These are phyloP conservation scores for Phrynocephalus vlangalii DNA, from an alignment of 2,797 vertebrate species.

Conservation along the genomic window DNA sequence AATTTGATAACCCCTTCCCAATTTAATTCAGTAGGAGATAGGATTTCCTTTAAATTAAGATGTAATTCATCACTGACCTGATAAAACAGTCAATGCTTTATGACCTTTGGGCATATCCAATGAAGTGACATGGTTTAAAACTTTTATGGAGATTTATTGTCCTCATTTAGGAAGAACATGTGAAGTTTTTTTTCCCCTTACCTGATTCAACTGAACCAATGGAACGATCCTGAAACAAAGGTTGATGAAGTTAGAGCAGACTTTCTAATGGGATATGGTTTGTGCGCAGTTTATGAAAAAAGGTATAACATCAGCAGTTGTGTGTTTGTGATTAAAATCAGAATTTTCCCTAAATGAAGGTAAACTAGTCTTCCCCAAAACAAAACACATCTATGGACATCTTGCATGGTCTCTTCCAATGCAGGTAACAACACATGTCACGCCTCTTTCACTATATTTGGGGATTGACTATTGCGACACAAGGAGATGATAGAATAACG, in stretches of 20 bases:
- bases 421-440: too few relatives aligned
- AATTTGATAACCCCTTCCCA: slow-evolving; percentile 27
- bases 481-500: too few relatives aligned
- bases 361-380: slow-evolving; percentile 48
- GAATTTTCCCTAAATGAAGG: slow-evolving; percentile 60
- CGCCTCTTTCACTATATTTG: too few relatives aligned
- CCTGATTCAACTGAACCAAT: slow-evolving; percentile 61
- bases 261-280: slow-evolving; percentile 57
- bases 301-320: slow-evolving; percentile 58
- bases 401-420: background rate
- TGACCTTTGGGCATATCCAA: slow-evolving; percentile 46
- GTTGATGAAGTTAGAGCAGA: slow-evolving; percentile 67
- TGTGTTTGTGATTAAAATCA: slow-evolving; percentile 52
- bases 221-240: slow-evolving; percentile 62
- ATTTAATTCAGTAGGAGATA: slow-evolving; percentile 51
- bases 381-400: background rate
- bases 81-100: slow-evolving; percentile 54
- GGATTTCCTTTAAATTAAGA: slow-evolving; percentile 49
- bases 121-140: slow-evolving; percentile 49
- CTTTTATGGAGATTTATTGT: slow-evolving; percentile 68
- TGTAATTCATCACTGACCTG: slow-evolving; percentile 58
- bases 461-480: too few relatives aligned
- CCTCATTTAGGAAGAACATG: slow-evolving; percentile 54
- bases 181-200: slow-evolving; percentile 40
- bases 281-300: slow-evolving; percentile 41